Evolutionary conservation across 2,797 vertebrate species (phyloP).

Genomic region (Pantherophis alleghaniensis): DNA sequence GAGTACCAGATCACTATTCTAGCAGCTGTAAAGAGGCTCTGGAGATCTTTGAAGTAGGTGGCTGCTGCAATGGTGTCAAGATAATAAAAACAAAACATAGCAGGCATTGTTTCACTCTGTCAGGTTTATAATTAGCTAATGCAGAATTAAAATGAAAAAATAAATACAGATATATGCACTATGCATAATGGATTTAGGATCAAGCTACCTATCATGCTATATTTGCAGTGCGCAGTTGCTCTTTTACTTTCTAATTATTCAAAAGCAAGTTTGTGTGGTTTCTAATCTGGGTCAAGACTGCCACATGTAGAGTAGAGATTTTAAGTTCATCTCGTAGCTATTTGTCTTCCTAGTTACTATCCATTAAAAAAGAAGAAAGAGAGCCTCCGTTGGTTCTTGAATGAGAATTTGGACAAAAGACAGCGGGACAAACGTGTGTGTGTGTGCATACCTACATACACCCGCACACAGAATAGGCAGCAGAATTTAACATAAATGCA

Average conservation of each 20-base stretch:
- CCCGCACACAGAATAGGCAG: neutral
- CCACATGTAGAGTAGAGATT: neutral
- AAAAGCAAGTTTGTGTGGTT: neutral
- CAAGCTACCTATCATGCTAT: neutral
- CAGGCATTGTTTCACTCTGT: neutral
- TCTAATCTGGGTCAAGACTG: neutral
- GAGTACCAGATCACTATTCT: neutral
- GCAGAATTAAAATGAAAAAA: neutral
- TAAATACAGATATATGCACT: neutral
- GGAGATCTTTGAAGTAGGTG: conserved; percentile 5
- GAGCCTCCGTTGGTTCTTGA: neutral
- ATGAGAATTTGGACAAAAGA: neutral
- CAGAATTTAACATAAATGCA: neutral
- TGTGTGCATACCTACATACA: neutral
- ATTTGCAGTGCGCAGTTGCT: neutral
- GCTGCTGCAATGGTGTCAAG: conserved; percentile 8
- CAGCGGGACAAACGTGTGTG: neutral
- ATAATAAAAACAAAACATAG: conserved; percentile 19
- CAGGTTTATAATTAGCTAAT: neutral
- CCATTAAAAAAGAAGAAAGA: neutral
- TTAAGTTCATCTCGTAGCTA: neutral
- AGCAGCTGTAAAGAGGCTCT: conserved; percentile 12
- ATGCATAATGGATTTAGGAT: neutral
- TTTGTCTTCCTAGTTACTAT: neutral
- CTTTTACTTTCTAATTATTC: neutral